Base-by-base conservation (phyloP, 2,797 vertebrate genomes). In the Gephyroberyx darwinii region DNA sequence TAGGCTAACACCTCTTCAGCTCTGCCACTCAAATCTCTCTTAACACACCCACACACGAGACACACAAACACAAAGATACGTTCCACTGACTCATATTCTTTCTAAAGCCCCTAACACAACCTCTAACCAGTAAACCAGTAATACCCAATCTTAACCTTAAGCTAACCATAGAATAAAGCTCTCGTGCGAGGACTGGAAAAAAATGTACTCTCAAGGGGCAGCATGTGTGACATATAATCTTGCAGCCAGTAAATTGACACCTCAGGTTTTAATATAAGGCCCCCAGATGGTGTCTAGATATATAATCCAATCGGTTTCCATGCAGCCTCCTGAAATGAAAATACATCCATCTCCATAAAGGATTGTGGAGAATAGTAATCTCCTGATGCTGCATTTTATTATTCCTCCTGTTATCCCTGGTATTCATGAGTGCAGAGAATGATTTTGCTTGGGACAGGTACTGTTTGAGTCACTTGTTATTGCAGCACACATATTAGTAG, bases 201-300 rank as follows among this genome's bases (percentile, higher is more conserved):
- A 9, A 13, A 50, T 52, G 55, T 19, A 8, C 55, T 4, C 33
- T 64, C 59, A 62, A 83, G 19, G 14, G 53, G 26, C 26, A 51
- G 33, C 2, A 45, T 12, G 71, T 58, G 75, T 77, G 82, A 84
- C 74, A 78, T 65, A 20, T 68, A 55, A 78, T 54, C 54, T 51
- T 53, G 55, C 19, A 67, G 82, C 31, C 64, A 7, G 80, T 77
- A 82, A 84, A 0, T 54, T 1, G 8, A 88, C 76, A 79, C 81
- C 75, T 84, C 70, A n/a, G 77, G 72, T 58, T 74, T 70, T 51
- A 71, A 82, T 68, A 64, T 57, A 83, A 75, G 13, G 16, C 60
- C 30, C 13, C 5, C 87, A 90, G 86, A 88, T 88, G 82, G 86
- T 7, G 63, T 54, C 63, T 70, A 58, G 57, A 62, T 19, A 51